phyloP scores from a whole-genome alignment of 2,888 invertebrate species.

The Limnephilus rhombicus region DNA sequence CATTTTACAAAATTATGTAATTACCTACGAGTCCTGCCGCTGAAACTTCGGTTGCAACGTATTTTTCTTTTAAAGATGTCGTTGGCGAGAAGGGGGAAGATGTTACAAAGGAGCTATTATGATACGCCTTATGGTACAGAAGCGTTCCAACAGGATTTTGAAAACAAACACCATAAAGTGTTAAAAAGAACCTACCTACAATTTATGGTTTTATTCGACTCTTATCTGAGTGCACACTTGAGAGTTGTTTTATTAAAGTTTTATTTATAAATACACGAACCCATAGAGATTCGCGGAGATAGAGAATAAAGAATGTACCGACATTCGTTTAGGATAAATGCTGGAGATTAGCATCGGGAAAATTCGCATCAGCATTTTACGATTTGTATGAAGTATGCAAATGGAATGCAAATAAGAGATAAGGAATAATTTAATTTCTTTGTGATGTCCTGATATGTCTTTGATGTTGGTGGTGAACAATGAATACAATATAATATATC shows the following conservation, averaged over 20 bases:
- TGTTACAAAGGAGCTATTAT: neutral
- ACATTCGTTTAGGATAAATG: conserved; percentile 32
- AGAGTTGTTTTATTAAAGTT: conserved; percentile 26
- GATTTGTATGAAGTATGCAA: conserved; percentile 19
- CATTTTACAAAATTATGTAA: conserved; percentile 18
- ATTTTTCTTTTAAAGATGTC: neutral
- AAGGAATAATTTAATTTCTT: neutral
- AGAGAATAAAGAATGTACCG: conserved; percentile 33
- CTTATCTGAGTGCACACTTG: conserved; percentile 19
- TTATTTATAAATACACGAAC: conserved; percentile 29
- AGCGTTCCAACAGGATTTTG: neutral
- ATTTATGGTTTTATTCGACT: conserved; percentile 9
- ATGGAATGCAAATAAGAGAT: conserved; percentile 23
- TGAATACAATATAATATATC: neutral
- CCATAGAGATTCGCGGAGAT: conserved; percentile 17
- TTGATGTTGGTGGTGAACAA: neutral
- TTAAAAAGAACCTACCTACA: neutral
- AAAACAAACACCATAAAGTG: neutral
- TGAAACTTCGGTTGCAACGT: neutral
- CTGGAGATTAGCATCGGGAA: conserved; percentile 20
- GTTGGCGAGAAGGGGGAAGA: neutral
- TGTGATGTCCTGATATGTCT: neutral
- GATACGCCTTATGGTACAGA: neutral
- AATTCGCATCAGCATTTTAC: conserved; percentile 23
- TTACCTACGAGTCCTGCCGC: neutral